phyloP scores from a whole-genome alignment of 1,140 invertebrate species.

The Neodiprion pinetum region DNA sequence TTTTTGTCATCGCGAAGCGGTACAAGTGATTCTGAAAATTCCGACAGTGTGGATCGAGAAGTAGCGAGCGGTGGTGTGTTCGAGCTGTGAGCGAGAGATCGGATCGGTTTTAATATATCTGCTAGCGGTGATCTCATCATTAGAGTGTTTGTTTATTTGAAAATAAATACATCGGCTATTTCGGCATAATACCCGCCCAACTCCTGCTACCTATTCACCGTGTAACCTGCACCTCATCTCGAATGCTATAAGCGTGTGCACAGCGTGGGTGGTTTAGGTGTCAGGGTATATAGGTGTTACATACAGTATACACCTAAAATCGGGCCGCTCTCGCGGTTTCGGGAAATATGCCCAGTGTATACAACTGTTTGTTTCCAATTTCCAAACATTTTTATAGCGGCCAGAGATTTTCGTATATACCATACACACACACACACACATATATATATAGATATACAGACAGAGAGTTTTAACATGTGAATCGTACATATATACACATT shows the following conservation, averaged over 20 bases:
- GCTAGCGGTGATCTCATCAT: background rate
- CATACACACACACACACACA: no score
- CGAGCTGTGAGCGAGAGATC: background rate
- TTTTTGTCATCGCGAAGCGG: no score
- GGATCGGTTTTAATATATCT: conserved; percentile 11
- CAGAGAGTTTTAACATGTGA: no score
- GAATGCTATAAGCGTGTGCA: background rate
- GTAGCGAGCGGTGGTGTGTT: no score
- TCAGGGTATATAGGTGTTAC: background rate
- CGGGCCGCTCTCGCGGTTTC: background rate
- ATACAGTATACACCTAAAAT: background rate
- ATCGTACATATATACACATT: no score
- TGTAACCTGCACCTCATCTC: background rate
- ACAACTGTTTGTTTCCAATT: background rate
- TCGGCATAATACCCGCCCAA: background rate
- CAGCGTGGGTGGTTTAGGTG: background rate
- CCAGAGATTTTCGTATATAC: no score
- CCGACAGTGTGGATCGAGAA: no score
- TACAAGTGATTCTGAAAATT: no score
- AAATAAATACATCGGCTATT: conserved; percentile 1
- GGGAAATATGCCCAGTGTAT: background rate
- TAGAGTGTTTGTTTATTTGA: conserved; percentile 5
- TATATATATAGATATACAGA: no score
- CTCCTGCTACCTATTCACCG: no score
- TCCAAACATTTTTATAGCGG: background rate